Evolutionary conservation across 2,888 invertebrate species (phyloP), one percentile per base, ranked within the genome.

Genomic region (Epinotia nisella): DNA sequence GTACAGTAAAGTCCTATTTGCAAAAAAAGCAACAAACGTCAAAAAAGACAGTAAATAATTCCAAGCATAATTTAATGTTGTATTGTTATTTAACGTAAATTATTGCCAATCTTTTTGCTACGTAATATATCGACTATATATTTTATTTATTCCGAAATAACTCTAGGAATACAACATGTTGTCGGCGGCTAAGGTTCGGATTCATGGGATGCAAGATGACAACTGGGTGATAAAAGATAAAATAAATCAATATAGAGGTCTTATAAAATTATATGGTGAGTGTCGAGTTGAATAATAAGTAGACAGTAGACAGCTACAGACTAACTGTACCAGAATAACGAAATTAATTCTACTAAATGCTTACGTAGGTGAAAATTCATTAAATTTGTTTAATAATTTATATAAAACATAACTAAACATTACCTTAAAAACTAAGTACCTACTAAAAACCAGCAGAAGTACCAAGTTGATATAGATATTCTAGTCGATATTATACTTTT

Each of bases 151-250:
- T 60, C 17, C 2, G 21, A 49, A 49, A 55, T 41, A 60, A 53
- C 4, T 17, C 39, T 53, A 39, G 9, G 58, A 24, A 17, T 21
- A 19, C 67, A 83, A 76, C 55, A 95, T 95, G 95, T 84, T 95
- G 75, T 93, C 94, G 2, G 94, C 94, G 13, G 94, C 94, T 29
- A 95, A 95, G 86, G 94, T 94, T 0, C 94, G 94, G 72, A 88
- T 94, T 71, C 95, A 95, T 87, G 95, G 95, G 41, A 95, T 95
- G 94, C 94, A 94, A 81, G 95, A 95, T 78, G 94, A 94, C 45
- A 94, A 94, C 83, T 96, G 96, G 96, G 94, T 95, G 1, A 95
- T 95, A 60, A 94, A 93, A 78, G 96, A 96, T 79, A 96, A 96
- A 87, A 94, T 96, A 58, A 94, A 93, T 69, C 96, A 96, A 81